Base-by-base conservation (phyloP, 2,797 vertebrate genomes). In the Setipinna tenuifilis region DNA sequence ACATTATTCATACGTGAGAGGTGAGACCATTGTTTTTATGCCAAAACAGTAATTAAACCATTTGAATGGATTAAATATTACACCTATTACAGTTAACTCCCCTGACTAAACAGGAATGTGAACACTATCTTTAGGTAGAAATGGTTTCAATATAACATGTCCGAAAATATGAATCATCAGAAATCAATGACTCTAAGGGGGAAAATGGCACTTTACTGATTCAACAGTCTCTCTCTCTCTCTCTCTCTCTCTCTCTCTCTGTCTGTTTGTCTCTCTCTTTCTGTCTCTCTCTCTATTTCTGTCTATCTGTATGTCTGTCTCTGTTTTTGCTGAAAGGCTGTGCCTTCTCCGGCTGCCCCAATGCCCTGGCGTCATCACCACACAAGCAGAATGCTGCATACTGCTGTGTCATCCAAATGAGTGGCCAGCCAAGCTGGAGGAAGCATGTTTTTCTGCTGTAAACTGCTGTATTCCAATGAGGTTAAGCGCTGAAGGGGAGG, bases 391-490 rank as follows among this genome's bases (percentile, higher is more conserved):
- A 65, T 44, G 31, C 6, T 21, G 71, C 41, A 78, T 44, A 44
- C 35, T 78, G 31, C 35, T 78, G 17, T 44, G 35, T 17, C 35
- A 78, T 44, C 68, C 68, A 78, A 78, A 6, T 41, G 71, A 21
- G 71, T 9, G 44, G 2, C 71, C 35, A 78, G 2, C 71, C 35
- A 78, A 78, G 71, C 71, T 44, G 44, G 35, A 19, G 31, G 19
- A 41, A 44, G 71, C 35, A 16, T 78, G 71, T 19, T 44, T 44
- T 19, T 78, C 17, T 78, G 65, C 78, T 84, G 54, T 83, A 50
- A 88, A 86, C 78, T 10, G 65, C 44, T 83, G 84, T 14, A 86
- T 68, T 14, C 82, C 57, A 44, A 62, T 62, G 82, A 62, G 35
- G 71, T 44, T 78, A 35, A 78, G 14, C 50, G 14, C 14, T 54